phyloP scores from a whole-genome alignment of 2,113 vertebrate species.

The Phalacrocorax brasilianus region DNA sequence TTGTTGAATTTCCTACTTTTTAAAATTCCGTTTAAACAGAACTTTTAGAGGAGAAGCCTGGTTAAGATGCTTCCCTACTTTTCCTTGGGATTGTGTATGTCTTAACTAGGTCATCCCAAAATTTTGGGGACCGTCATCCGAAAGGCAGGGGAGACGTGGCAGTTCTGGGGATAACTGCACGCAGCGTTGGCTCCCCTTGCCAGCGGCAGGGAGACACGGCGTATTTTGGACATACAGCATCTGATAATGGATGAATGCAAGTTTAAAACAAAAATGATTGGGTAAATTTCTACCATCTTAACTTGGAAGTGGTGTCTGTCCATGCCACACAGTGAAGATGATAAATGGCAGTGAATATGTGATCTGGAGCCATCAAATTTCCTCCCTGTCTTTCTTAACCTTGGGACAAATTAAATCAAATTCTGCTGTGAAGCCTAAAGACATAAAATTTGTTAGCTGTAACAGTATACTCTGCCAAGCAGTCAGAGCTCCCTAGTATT shows the following conservation, averaged over 20 bases:
- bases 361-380: slow-evolving; percentile 51
- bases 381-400: slow-evolving; percentile 68
- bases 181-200: not conserved
- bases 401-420: slow-evolving; percentile 78
- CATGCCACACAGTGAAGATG: not conserved
- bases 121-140: not conserved
- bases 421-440: slow-evolving; percentile 60
- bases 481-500: slow-evolving; percentile 63
- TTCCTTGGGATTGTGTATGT: not conserved
- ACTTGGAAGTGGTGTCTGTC: not conserved
- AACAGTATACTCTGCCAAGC: slow-evolving; percentile 68
- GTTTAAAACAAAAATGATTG: slow-evolving; percentile 14
- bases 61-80: not conserved
- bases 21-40: not conserved
- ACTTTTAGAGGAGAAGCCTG: not conserved
- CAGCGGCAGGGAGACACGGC: not conserved
- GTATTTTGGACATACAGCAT: not conserved
- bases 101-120: not conserved
- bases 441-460: slow-evolving; percentile 70
- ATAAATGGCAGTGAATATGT: slow-evolving; percentile 47
- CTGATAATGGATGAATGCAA: not conserved
- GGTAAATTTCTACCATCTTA: slow-evolving; percentile 5
- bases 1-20: not conserved
- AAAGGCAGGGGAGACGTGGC: not conserved
- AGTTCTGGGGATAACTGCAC: not conserved